A percentile compares a stretch with the other conserved stretches of the same genome.
These are phyloP conservation scores for Xiphophorus couchianus DNA, from an alignment of 2,113 vertebrate species.

Conservation along the genomic window DNA sequence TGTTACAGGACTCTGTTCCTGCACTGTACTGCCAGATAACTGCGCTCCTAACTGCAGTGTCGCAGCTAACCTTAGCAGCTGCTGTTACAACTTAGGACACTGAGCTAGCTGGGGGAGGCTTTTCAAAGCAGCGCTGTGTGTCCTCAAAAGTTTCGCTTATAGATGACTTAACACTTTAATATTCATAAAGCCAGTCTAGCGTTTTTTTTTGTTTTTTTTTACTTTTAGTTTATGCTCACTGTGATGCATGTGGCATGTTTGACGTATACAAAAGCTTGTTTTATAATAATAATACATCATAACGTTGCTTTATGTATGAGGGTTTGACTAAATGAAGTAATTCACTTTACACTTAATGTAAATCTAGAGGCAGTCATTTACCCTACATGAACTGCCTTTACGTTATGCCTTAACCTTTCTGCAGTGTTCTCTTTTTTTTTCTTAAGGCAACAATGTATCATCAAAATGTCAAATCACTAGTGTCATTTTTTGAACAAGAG, in stretches of 20 bases:
- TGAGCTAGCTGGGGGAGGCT: slow-evolving; percentile 7
- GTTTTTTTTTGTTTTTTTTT: not conserved
- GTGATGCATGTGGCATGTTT: not conserved
- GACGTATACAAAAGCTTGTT: not conserved
- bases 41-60: not conserved
- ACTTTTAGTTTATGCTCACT: not conserved
- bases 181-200: not conserved
- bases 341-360: not conserved
- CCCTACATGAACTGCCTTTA: slow-evolving; percentile 4
- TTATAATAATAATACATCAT: too few relatives aligned
- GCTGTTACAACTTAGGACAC: not conserved
- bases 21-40: too few relatives aligned
- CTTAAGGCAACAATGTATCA: not conserved
- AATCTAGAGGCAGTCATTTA: not conserved
- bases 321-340: not conserved
- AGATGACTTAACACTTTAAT: not conserved
- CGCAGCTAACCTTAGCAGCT: not conserved
- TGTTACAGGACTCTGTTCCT: slow-evolving; percentile 8
- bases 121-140: not conserved
- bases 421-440: not conserved
- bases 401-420: not conserved
- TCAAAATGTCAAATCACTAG: too few relatives aligned
- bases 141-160: not conserved
- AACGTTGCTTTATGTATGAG: not conserved
- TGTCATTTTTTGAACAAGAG: too few relatives aligned